Evolutionary conservation across 1,140 invertebrate species (phyloP).

Genomic region (Ridgeia piscesae): DNA sequence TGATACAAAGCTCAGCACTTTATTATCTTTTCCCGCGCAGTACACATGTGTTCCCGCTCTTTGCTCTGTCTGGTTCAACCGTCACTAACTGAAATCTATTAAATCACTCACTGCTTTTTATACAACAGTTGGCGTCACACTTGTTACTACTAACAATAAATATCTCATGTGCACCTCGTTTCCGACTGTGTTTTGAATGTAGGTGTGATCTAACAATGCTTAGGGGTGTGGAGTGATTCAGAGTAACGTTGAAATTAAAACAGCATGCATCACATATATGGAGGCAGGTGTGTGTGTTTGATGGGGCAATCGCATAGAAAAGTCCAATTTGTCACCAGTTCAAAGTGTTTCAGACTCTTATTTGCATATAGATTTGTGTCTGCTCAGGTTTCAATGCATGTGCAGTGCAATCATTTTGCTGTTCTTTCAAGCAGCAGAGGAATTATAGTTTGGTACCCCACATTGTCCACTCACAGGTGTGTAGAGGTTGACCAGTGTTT

Average conservation of each 20-base stretch:
- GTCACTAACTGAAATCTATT: not conserved
- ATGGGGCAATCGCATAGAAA: not conserved
- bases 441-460: not conserved
- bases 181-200: not conserved
- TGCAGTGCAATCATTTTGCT: not conserved
- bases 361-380: not conserved
- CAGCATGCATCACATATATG: not conserved
- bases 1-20: not conserved
- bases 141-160: not conserved
- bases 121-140: not conserved
- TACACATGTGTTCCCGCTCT: not conserved
- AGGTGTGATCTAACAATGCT: not conserved
- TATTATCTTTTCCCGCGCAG: not conserved
- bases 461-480: too few species aligned
- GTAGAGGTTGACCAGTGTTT: too few species aligned
- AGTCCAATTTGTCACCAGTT: not conserved
- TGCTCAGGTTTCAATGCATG: not conserved
- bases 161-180: not conserved
- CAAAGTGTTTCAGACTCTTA: not conserved
- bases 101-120: not conserved
- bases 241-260: not conserved
- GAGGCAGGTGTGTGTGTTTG: not conserved
- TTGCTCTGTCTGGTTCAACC: not conserved
- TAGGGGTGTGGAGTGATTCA: not conserved
- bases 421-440: not conserved